These are phyloP conservation scores for Thymallus thymallus DNA, from an alignment of 2,113 vertebrate genomes.

Conservation along the genomic window DNA sequence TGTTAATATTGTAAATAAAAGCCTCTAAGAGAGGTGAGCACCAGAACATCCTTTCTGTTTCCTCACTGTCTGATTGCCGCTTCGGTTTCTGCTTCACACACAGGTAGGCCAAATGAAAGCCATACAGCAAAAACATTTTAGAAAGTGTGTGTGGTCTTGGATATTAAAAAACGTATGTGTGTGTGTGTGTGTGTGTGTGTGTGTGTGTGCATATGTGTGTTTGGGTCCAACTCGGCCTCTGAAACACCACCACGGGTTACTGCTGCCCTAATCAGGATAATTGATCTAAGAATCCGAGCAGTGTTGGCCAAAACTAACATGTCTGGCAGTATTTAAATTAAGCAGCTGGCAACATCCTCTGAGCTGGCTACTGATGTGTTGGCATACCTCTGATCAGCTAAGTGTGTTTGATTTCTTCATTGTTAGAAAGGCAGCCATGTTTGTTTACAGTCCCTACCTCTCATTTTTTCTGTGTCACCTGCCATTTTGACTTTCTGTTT, in stretches of 20 bases:
- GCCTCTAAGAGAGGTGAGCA: no score
- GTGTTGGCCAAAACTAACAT: constrained; percentile 34
- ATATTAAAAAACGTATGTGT: no score
- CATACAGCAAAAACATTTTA: no score
- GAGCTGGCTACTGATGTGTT: not conserved
- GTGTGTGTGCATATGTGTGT: no score
- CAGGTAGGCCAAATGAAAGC: not conserved
- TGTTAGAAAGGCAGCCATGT: not conserved
- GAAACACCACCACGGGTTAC: constrained; percentile 12
- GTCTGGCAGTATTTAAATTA: constrained; percentile 36
- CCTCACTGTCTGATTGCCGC: no score
- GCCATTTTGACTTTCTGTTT: constrained; percentile 16
- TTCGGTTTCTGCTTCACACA: no score
- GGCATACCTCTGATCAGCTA: not conserved
- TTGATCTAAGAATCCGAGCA: constrained; percentile 42
- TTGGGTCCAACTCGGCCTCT: not conserved
- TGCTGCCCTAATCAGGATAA: constrained; percentile 42
- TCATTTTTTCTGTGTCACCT: constrained; percentile 20
- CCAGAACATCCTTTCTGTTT: no score
- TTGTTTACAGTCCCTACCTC: not conserved
- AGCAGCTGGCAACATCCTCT: constrained; percentile 24
- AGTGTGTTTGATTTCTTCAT: not conserved
- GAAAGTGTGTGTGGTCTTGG: no score
- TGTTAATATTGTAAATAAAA: no score
- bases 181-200: no score